Conservation (phyloP, 1,140 invertebrate species). For the Arion vulgaris region DNA sequence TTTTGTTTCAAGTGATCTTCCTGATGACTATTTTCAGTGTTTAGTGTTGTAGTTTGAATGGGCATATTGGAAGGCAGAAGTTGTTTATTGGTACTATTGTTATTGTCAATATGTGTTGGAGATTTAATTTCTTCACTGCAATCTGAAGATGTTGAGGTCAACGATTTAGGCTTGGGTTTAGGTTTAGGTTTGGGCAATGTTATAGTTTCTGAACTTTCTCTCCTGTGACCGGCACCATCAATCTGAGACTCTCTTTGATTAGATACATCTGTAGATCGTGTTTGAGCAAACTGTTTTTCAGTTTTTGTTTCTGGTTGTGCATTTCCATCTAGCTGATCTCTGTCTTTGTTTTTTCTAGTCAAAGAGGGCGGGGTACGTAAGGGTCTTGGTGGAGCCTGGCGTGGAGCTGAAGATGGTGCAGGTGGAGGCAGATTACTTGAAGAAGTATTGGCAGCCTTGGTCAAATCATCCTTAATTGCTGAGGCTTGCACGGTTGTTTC, state of each 20-base stretch:
- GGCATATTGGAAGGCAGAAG: neutral
- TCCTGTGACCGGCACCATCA: neutral
- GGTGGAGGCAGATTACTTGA: neutral
- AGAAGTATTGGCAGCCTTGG: neutral
- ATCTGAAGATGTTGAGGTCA: neutral
- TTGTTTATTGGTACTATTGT: neutral
- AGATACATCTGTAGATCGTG: neutral
- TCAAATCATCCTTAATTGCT: neutral
- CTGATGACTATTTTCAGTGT: neutral
- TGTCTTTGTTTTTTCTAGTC: neutral
- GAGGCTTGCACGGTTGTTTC: neutral
- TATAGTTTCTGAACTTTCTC: neutral
- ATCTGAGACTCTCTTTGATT: neutral
- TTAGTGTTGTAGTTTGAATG: neutral
- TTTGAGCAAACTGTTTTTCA: neutral
- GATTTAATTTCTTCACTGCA: neutral
- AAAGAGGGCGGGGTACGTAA: neutral
- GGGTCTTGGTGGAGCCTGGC: neutral
- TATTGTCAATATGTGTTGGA: no score
- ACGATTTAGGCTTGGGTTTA: neutral
- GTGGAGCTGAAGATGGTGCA: neutral
- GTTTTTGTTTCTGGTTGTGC: neutral
- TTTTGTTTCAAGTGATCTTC: neutral
- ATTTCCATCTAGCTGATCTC: neutral
- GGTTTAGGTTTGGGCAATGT: neutral